Conservation (phyloP, 2,888 invertebrate species). For the Vanessa cardui region DNA sequence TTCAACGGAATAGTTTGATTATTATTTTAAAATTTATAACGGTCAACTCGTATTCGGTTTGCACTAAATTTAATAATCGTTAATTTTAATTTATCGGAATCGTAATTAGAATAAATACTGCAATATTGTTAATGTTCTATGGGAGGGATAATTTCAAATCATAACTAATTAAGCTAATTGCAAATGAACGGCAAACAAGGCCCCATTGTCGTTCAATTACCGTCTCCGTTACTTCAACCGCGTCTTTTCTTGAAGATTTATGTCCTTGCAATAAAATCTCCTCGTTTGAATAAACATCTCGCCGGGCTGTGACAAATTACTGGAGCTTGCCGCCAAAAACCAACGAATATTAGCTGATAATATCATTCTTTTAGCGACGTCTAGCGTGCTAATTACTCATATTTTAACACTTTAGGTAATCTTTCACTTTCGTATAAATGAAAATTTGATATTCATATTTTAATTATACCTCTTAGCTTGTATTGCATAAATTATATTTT, state of each 20-base stretch:
- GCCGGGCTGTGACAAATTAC: slow-evolving; percentile 75
- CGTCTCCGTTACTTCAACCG: slow-evolving; percentile 68
- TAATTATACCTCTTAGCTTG: not conserved
- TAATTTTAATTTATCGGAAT: too few species aligned
- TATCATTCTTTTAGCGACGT: slow-evolving; percentile 64
- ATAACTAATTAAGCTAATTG: slow-evolving; percentile 25
- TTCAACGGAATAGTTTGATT: slow-evolving; percentile 19
- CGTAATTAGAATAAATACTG: too few species aligned
- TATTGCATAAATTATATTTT: too few species aligned
- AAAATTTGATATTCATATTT: not conserved
- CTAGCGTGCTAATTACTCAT: slow-evolving; percentile 49
- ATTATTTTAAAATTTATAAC: slow-evolving; percentile 7
- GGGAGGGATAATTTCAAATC: not conserved
- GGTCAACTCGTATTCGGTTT: not conserved
- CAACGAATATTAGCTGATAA: slow-evolving; percentile 68
- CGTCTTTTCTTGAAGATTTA: slow-evolving; percentile 70
- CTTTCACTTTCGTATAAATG: not conserved
- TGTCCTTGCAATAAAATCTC: slow-evolving; percentile 79
- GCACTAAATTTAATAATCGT: too few species aligned
- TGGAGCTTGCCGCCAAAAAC: slow-evolving; percentile 67
- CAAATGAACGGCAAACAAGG: slow-evolving; percentile 46
- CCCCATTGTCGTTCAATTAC: slow-evolving; percentile 67
- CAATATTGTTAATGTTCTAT: not conserved
- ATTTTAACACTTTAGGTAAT: slow-evolving; percentile 1
- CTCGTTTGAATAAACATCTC: slow-evolving; percentile 80